These are phyloP conservation scores for Raja brachyura DNA, from an alignment of 2,113 vertebrate genomes.

Conservation along the genomic window DNA sequence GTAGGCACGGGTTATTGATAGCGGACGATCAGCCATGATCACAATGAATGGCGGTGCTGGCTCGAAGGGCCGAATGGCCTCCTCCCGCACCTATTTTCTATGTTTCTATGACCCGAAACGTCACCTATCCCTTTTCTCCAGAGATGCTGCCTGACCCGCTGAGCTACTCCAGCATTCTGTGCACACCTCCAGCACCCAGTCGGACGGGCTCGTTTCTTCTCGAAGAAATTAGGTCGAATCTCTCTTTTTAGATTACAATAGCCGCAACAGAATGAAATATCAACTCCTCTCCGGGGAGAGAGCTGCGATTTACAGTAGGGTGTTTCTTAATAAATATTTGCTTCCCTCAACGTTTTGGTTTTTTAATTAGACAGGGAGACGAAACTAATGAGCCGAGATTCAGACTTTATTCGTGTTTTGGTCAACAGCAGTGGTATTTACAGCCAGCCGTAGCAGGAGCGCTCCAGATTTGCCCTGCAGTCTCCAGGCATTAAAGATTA, in stretches of 20 bases:
- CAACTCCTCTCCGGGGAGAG: neutral
- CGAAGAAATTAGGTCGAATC: neutral
- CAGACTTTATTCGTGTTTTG: neutral
- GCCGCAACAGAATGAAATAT: neutral
- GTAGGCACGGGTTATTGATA: too few species aligned
- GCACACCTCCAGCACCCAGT: neutral
- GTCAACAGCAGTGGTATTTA: neutral
- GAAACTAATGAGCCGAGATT: neutral
- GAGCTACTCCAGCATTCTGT: too few species aligned
- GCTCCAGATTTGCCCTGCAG: neutral
- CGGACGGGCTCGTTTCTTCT: neutral
- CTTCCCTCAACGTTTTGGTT: neutral
- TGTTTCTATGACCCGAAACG: too few species aligned
- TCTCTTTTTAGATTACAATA: neutral
- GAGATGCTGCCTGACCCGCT: too few species aligned
- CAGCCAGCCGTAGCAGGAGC: neutral
- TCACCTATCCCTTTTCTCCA: too few species aligned
- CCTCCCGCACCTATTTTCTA: too few species aligned
- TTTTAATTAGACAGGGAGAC: neutral
- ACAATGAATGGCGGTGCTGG: too few species aligned
- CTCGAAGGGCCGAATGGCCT: too few species aligned
- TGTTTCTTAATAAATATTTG: slow-evolving; percentile 16
- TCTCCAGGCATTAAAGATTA: neutral
- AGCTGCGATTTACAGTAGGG: neutral
- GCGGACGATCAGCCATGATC: too few species aligned